Evolutionary conservation across 2,888 invertebrate species (phyloP).

Genomic region (Rotaria sp.): DNA sequence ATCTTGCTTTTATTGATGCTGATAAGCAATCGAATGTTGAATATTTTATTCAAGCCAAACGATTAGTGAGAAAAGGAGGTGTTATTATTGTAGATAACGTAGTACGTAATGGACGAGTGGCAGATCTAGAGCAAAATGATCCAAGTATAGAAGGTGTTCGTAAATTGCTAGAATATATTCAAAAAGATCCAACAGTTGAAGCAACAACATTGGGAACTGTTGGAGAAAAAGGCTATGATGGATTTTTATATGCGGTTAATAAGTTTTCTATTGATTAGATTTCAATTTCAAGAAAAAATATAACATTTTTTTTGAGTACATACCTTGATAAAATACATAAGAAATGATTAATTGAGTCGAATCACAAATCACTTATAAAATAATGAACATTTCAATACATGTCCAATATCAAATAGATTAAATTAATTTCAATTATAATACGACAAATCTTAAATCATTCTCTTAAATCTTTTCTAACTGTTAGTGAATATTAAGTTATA

Average conservation of each 20-base stretch:
- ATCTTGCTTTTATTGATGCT: conserved; percentile 17
- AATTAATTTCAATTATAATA: no score
- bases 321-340: no score
- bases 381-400: no score
- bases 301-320: no score
- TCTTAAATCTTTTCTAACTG: no score
- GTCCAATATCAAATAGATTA: no score
- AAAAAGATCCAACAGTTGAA: not conserved
- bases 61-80: not conserved
- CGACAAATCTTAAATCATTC: no score
- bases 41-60: not conserved
- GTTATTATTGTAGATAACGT: not conserved
- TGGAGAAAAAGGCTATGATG: conserved; percentile 1
- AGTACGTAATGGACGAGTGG: not conserved
- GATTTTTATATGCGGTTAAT: not conserved
- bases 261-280: not conserved
- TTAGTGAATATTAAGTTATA: no score
- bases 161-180: not conserved
- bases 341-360: no score
- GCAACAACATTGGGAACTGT: not conserved
- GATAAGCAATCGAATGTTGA: not conserved
- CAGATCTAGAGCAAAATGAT: not conserved
- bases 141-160: not conserved
- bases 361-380: no score
- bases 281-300: no score